Conservation (phyloP, 2,797 vertebrate species). For the Pygocentrus nattereri region DNA sequence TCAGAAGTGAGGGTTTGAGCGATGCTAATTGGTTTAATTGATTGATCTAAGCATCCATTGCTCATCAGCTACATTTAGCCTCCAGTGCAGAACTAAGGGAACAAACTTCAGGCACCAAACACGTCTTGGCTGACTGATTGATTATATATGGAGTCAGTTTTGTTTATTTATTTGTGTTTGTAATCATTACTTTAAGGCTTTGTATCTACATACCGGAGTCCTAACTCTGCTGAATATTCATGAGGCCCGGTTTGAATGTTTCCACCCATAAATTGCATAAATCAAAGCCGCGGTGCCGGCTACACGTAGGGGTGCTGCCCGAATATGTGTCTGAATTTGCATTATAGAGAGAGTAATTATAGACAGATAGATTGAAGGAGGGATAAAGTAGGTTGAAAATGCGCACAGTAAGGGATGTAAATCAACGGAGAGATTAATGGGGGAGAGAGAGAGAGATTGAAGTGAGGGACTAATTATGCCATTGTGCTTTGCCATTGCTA, state of each 20-base stretch:
- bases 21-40: no score
- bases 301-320: background rate
- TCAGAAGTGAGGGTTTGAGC: no score
- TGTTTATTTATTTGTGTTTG: no score
- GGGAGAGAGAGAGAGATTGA: background rate
- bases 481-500: background rate
- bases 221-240: slow-evolving; percentile 50
- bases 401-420: background rate
- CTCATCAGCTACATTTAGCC: no score
- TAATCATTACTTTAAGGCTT: no score
- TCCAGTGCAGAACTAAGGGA: no score
- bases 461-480: background rate
- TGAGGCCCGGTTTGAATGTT: slow-evolving; percentile 33
- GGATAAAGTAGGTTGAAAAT: background rate
- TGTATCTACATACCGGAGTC: slow-evolving; percentile 17
- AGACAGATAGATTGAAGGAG: background rate
- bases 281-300: background rate
- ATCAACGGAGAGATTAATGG: background rate
- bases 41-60: no score
- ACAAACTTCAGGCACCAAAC: no score
- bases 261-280: slow-evolving; percentile 23
- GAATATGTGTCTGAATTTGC: background rate
- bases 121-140: no score
- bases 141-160: no score
- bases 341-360: background rate